These are phyloP conservation scores for Reticulitermes speratus DNA, from an alignment of 1,140 invertebrate species.

Conservation along the genomic window DNA sequence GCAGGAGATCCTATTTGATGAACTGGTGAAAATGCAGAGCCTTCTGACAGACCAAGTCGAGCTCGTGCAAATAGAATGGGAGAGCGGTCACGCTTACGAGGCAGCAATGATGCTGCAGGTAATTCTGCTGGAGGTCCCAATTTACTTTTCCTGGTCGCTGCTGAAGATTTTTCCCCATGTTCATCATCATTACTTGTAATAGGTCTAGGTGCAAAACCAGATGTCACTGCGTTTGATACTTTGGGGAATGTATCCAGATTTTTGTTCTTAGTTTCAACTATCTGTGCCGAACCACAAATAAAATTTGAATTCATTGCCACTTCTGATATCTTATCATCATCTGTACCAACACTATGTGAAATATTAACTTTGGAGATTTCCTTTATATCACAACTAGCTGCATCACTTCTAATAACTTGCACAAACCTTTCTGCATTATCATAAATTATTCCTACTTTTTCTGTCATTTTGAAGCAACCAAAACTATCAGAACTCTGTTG, in stretches of 20 bases:
- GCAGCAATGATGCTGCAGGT: conserved; percentile 25
- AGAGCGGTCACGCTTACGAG: conserved; percentile 58
- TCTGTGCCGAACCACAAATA: neutral
- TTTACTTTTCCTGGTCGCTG: conserved; percentile 55
- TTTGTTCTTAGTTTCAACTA: neutral
- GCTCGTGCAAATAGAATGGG: conserved; percentile 76
- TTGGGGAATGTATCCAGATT: neutral
- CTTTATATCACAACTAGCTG: neutral
- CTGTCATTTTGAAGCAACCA: neutral
- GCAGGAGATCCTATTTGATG: conserved; percentile 69
- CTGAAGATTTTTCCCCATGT: conserved; percentile 47
- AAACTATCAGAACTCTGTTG: neutral
- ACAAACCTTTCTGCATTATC: neutral
- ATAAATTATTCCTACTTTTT: neutral
- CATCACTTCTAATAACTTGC: neutral
- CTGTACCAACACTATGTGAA: neutral
- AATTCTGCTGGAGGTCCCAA: conserved; percentile 33
- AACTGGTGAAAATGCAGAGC: conserved; percentile 68
- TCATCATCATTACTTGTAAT: neutral
- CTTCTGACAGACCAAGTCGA: conserved; percentile 75
- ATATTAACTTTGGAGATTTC: neutral
- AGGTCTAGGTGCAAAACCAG: neutral
- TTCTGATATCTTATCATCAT: neutral
- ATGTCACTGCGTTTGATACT: neutral
- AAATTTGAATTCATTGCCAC: neutral